Evolutionary conservation across 2,888 invertebrate species (phyloP).

Genomic region (Exocentrus adspersus): DNA sequence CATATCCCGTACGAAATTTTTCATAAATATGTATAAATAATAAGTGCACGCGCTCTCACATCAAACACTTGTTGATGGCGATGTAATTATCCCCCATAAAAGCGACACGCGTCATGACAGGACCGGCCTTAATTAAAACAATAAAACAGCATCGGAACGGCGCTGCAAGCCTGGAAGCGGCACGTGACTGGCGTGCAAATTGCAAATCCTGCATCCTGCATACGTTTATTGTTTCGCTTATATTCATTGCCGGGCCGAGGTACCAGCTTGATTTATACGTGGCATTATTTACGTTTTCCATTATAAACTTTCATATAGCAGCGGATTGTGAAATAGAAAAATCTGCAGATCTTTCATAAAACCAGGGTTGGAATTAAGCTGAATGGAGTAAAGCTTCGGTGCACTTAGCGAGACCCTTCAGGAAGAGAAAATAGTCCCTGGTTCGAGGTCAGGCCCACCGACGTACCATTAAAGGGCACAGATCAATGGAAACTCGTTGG

Average conservation of each 20-base stretch:
- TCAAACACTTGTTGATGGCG: slow-evolving; percentile 23
- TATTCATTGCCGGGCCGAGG: slow-evolving; percentile 17
- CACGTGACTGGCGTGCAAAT: slow-evolving; percentile 30
- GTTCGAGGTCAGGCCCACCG: neutral
- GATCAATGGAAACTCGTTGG: neutral
- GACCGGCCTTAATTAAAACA: slow-evolving; percentile 30
- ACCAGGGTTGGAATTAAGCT: neutral
- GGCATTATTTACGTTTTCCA: slow-evolving; percentile 23
- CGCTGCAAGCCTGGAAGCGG: slow-evolving; percentile 1
- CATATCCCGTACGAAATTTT: too few relatives aligned
- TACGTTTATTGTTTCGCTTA: slow-evolving; percentile 27
- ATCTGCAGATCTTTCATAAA: slow-evolving; percentile 4
- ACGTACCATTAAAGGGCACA: neutral
- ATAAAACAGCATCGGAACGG: slow-evolving; percentile 24
- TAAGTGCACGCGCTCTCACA: neutral
- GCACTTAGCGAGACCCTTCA: too few relatives aligned
- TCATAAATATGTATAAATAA: too few relatives aligned
- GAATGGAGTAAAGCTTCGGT: too few relatives aligned
- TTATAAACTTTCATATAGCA: slow-evolving; percentile 18
- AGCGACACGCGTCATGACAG: slow-evolving; percentile 18
- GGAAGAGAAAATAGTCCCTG: too few relatives aligned
- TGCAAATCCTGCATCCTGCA: slow-evolving; percentile 28
- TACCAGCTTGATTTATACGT: slow-evolving; percentile 19
- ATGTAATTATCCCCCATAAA: slow-evolving; percentile 20
- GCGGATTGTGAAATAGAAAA: neutral